Percentiles rank a stretch among this genome's conserved stretches.
These are phyloP conservation scores for Thecophora atra DNA, from an alignment of 2,888 invertebrate genomes.

Conservation along the genomic window DNA sequence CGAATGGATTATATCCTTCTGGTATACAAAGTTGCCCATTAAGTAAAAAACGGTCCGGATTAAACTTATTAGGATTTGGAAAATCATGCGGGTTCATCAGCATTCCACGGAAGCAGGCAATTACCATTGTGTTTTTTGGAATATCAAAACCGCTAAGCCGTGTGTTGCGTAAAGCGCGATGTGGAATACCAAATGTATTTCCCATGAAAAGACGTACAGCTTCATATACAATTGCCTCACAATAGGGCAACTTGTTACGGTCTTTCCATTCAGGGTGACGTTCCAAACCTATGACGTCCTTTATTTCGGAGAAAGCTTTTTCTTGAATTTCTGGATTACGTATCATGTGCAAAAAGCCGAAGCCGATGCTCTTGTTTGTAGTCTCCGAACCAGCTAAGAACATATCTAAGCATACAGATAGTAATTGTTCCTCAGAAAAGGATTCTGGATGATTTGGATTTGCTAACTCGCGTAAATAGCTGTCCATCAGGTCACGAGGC, in stretches of 20 bases:
- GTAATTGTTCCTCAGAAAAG: constrained; percentile 77
- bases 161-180: constrained; percentile 79
- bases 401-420: constrained; percentile 85
- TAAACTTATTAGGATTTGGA: constrained; percentile 76
- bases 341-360: constrained; percentile 79
- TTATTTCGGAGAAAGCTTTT: constrained; percentile 82
- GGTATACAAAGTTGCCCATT: constrained; percentile 73
- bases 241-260: constrained; percentile 80
- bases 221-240: constrained; percentile 81
- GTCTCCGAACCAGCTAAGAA: constrained; percentile 91
- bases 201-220: constrained; percentile 83
- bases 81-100: constrained; percentile 76
- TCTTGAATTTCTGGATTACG: constrained; percentile 77
- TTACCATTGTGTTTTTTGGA: constrained; percentile 85
- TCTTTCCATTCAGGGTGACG: constrained; percentile 77
- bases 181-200: constrained; percentile 81
- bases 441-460: constrained; percentile 70
- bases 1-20: constrained; percentile 80
- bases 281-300: constrained; percentile 75
- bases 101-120: constrained; percentile 78
- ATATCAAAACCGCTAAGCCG: constrained; percentile 76
- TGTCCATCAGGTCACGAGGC: constrained; percentile 83
- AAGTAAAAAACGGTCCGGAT: constrained; percentile 78
- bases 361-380: constrained; percentile 80
- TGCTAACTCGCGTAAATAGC: constrained; percentile 76